phyloP scores from a whole-genome alignment of 2,113 vertebrate genomes.

The Hemicordylus capensis region DNA sequence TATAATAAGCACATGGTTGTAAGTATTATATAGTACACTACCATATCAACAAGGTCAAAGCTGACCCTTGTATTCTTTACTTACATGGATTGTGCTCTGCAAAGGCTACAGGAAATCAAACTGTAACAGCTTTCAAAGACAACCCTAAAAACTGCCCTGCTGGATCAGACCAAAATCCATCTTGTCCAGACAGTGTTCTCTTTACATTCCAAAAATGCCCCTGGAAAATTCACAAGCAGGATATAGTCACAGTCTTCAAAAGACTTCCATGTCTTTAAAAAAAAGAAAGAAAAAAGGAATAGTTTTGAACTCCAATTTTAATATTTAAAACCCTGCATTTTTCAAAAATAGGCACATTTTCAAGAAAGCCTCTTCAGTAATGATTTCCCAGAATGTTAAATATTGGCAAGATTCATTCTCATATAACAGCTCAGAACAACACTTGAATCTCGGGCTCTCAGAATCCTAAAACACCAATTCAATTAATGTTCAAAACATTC shows the following conservation, averaged over 20 bases:
- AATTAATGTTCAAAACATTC: background rate
- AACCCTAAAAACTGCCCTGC: background rate
- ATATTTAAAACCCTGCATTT: background rate
- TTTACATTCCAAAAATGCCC: background rate
- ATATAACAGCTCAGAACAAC: background rate
- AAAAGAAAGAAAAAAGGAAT: conserved; percentile 1
- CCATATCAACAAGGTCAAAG: no score
- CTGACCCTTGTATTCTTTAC: background rate
- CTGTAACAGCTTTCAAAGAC: background rate
- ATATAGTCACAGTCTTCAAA: background rate
- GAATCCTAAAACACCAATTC: conserved; percentile 7
- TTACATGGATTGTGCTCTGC: background rate
- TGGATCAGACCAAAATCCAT: background rate
- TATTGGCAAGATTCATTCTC: background rate
- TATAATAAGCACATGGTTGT: background rate
- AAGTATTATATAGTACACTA: no score
- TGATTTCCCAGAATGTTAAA: background rate
- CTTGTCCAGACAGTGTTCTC: background rate
- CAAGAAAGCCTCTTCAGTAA: background rate
- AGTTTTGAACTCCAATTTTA: conserved; percentile 11
- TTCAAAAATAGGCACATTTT: background rate
- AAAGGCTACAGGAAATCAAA: background rate
- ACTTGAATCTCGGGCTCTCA: background rate
- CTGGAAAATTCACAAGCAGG: background rate
- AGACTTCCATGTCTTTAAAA: background rate